phyloP scores from a whole-genome alignment of 2,797 vertebrate genomes.

The Eremophila alpestris region DNA sequence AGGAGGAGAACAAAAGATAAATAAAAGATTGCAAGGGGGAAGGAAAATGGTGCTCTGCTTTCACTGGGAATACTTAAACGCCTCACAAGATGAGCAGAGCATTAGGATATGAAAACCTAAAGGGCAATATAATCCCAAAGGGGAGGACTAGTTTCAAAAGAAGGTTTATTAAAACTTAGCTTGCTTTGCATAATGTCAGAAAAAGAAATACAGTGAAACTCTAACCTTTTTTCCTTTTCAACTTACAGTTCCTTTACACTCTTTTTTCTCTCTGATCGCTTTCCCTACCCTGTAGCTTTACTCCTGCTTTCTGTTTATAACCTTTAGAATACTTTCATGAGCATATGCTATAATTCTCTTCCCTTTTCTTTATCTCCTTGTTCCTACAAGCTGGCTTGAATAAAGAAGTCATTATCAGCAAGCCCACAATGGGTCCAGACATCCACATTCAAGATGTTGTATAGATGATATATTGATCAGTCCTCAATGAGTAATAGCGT shows the following conservation, averaged over 20 bases:
- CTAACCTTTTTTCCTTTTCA: conserved; percentile 34
- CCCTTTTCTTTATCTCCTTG: conserved; percentile 91
- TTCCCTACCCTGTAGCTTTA: conserved; percentile 49
- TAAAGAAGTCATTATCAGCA: conserved; percentile 93
- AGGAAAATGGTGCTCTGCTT: conserved; percentile 30
- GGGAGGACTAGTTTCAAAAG: conserved; percentile 52
- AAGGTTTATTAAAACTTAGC: conserved; percentile 53
- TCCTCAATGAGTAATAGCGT: conserved; percentile 88
- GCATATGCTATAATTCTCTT: conserved; percentile 88
- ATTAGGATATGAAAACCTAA: conserved; percentile 51
- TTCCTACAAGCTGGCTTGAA: conserved; percentile 95
- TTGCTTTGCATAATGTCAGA: conserved; percentile 40
- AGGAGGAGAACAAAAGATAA: conserved; percentile 48
- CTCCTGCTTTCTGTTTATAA: conserved; percentile 81
- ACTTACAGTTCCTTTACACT: conserved; percentile 18
- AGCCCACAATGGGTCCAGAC: conserved; percentile 91
- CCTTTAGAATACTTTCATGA: conserved; percentile 85
- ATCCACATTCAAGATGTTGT: conserved; percentile 91
- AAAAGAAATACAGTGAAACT: conserved; percentile 25
- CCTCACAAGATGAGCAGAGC: conserved; percentile 38
- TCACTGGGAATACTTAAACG: conserved; percentile 45
- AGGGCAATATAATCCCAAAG: conserved; percentile 48
- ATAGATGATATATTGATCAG: conserved; percentile 97
- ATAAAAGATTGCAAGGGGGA: conserved; percentile 21
- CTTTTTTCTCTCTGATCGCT: conserved; percentile 50